These are phyloP conservation scores for Spinibarbus caldwelli DNA, from an alignment of 2,797 vertebrate genomes.

Conservation along the genomic window DNA sequence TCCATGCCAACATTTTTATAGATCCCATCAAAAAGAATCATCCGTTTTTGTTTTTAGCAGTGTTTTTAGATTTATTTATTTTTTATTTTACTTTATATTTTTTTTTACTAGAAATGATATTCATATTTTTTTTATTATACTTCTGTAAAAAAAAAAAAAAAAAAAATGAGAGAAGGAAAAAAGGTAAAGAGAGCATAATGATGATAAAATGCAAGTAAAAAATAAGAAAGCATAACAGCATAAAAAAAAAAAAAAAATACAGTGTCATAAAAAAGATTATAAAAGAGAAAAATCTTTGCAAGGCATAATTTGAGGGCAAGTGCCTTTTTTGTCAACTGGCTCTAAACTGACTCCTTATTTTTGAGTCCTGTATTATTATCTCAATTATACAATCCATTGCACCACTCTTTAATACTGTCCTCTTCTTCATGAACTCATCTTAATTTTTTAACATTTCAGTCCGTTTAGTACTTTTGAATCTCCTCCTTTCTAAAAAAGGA, in stretches of 20 bases:
- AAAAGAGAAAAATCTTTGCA: neutral
- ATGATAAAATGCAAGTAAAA: neutral
- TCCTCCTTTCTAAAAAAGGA: neutral
- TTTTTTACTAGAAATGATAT: neutral
- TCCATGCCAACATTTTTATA: neutral
- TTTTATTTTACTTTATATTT: too few relatives aligned
- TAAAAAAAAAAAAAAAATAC: neutral
- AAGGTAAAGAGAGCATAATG: neutral
- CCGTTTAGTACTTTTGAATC: neutral
- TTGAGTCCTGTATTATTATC: constrained; percentile 8
- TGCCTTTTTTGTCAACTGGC: neutral
- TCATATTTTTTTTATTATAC: neutral
- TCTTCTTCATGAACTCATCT: neutral
- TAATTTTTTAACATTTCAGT: constrained; percentile 26
- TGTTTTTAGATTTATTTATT: neutral
- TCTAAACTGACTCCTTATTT: neutral
- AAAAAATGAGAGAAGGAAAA: too few relatives aligned
- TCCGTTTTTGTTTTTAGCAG: neutral
- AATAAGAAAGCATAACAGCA: neutral
- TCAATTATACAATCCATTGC: neutral
- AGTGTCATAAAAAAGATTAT: neutral
- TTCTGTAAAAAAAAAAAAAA: too few relatives aligned
- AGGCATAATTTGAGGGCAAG: neutral
- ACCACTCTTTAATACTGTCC: neutral
- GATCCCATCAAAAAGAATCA: neutral